These are phyloP conservation scores for Episyrphus balteatus DNA, from an alignment of 1,140 invertebrate species.

Conservation along the genomic window DNA sequence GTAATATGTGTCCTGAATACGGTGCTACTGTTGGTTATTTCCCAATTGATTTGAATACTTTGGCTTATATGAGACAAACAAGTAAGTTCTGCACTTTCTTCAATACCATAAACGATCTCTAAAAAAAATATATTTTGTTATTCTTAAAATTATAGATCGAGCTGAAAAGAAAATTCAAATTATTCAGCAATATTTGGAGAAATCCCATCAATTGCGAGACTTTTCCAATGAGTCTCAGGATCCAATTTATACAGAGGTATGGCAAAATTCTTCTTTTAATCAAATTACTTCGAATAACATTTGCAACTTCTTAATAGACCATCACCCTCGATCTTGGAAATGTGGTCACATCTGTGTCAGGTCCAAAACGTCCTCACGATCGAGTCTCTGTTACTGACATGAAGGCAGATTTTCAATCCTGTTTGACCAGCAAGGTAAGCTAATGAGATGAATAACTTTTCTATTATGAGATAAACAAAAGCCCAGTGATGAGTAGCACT, in stretches of 20 bases:
- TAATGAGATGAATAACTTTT: conserved; percentile 13
- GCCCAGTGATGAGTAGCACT: conserved; percentile 45
- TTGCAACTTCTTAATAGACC: conserved; percentile 46
- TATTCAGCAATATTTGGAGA: conserved; percentile 75
- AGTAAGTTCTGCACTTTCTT: conserved; percentile 44
- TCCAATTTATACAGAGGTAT: conserved; percentile 75
- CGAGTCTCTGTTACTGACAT: conserved; percentile 81
- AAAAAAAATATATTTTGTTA: not conserved
- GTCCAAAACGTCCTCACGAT: conserved; percentile 95
- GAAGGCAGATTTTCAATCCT: conserved; percentile 79
- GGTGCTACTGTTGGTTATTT: conserved; percentile 95
- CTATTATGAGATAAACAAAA: conserved; percentile 44
- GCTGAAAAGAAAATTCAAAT: conserved; percentile 67
- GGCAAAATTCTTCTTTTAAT: no score
- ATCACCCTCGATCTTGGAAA: conserved; percentile 79
- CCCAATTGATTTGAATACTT: conserved; percentile 79
- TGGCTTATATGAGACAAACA: conserved; percentile 80
- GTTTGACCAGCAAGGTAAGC: conserved; percentile 80
- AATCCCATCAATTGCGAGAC: conserved; percentile 74
- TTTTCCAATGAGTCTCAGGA: conserved; percentile 68
- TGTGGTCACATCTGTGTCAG: conserved; percentile 89
- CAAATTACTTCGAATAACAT: no score
- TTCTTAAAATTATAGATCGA: conserved; percentile 64
- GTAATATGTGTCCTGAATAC: conserved; percentile 98
- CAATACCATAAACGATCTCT: not conserved